Evolutionary conservation across 2,797 vertebrate species (phyloP), one percentile per base, ranked within the genome.

Genomic region (Hephaestus fuliginosus): DNA sequence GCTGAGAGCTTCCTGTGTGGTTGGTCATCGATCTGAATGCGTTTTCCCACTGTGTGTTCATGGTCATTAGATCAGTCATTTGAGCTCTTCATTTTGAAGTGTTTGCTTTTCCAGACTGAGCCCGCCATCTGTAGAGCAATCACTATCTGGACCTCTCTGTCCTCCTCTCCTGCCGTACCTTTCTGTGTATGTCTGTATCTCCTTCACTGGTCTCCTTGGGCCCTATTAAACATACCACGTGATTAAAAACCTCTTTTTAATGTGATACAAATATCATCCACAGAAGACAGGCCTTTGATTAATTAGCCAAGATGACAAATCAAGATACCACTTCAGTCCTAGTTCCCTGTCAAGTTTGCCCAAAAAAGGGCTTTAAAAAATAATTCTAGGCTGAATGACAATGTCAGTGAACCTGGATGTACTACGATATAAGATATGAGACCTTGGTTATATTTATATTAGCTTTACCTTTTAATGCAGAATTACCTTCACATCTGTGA

Each of bases 21-120:
- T 85, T 90, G 88, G 89, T 83, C 88, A 84, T 93, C 62, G 84
- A 90, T 91, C 85, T 81, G 71, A 82, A 81, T 78, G 84, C 73
- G 81, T 91, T 90, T 91, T 91, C 83, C 70, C 65, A 85, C 82
- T 67, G 55, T 89, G 84, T 88, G 83, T 84, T 70, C 66, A 63
- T 76, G 88, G 91, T 94, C 91, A 92, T 81, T 88, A 87, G 90
- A 90, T 88, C 89, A 88, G 95, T 94, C 92, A 95, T 95, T 93
- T 90, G 93, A 95, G 91, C 90, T 94, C 84, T 88, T 96, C 87
- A 94, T 93, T 96, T 95, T 91, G 82, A 92, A 92, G 84, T 94
- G 93, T 96, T 96, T 95, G 93, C 90, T 95, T 95, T 95, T 94
- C 81, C 88, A 89, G 66, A 81, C 81, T 88, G 82, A 89, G 88